Base-by-base conservation (phyloP, 1,140 invertebrate species). In the Dendroctonus valens region DNA sequence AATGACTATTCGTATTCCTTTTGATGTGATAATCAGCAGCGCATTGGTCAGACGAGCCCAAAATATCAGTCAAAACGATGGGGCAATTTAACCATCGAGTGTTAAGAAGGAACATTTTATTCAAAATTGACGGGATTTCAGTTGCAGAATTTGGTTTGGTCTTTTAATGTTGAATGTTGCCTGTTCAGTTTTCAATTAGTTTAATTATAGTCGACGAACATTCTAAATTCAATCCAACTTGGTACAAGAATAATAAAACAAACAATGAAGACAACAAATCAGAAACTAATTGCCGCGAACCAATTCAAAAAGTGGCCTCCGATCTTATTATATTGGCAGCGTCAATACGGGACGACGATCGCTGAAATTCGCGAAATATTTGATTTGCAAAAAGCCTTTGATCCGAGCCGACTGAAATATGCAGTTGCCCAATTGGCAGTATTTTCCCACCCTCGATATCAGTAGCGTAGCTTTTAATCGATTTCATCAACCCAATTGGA, bases 301-400 rank as follows among this genome's bases (percentile, higher is more conserved):
- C 58, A 59, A 59, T 59, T 53, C 51, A 53, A 53, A 53, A 53
- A 53, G 14, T 53, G 51, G 51, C 14, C 51, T 38, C 26, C 58
- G 12, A 59, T 59, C 41, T 42, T 59, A 49, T 59, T 59, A 41
- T 14, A 37, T 41, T 48, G 58, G 12, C n/a, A 41, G 38, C 39
- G 41, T 59, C 39, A 41, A 59, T 41, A 59, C 40, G 15, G n/a
- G 12, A 59, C 42, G 58, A 49, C 39, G 58, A 59, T 59, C 58
- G 58, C 39, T 49, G 46, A 59, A 59, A 59, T 59, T 59, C 58
- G 58, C 58, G 58, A 59, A 59, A 59, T 59, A 49, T 59, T 59
- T 59, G 58, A 59, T 59, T 49, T 59, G 58, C 37, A 59, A 59
- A 59, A 59, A 59, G 58, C 58, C 42, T 59, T 59, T 59, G 58